Base-by-base conservation (phyloP, 2,888 invertebrate species). In the Protophormia terraenovae region DNA sequence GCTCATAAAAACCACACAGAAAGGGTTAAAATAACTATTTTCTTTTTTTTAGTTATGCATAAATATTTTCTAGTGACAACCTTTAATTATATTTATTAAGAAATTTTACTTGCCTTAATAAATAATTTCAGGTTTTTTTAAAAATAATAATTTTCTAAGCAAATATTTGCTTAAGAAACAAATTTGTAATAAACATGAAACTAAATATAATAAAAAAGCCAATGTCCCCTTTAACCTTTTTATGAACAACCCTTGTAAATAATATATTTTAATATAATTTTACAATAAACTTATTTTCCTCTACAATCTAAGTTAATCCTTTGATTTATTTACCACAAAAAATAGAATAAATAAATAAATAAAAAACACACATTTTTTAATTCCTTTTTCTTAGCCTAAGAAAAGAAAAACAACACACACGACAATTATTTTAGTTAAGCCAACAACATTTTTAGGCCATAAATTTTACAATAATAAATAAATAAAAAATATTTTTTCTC, bases 11-110 rank as follows among this genome's bases (percentile, higher is more conserved):
- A n/a, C n/a, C n/a, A n/a, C n/a, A n/a, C n/a, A n/a, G n/a, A n/a
- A n/a, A n/a, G n/a, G n/a, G n/a, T n/a, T n/a, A n/a, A n/a, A n/a
- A n/a, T n/a, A n/a, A n/a, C n/a, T n/a, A n/a, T 47, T 66, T 79
- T 41, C 14, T 10, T 35, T 24, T 38, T 72, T 5, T 1, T 3
- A 24, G 10, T 45, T 55, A 66, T 72, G 16, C 45, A 27, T 22
- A 14, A 67, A 29, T 22, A 8, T 53, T 73, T 67, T n/a, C 29
- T 76, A 82, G 62, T 76, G 82, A 76, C 76, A 82, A 69, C 76
- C 76, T 58, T 19, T 76, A 76, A 82, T 82, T 82, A 69, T 67
- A 32, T 24, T 50, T 24, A 62, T 55, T 71, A 45, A 76, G 22
- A 24, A 69, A 53, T 69, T 75, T 76, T 29, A 47, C 27, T 35